These are phyloP conservation scores for Anser cygnoides DNA, from an alignment of 2,113 vertebrate species.

Conservation along the genomic window DNA sequence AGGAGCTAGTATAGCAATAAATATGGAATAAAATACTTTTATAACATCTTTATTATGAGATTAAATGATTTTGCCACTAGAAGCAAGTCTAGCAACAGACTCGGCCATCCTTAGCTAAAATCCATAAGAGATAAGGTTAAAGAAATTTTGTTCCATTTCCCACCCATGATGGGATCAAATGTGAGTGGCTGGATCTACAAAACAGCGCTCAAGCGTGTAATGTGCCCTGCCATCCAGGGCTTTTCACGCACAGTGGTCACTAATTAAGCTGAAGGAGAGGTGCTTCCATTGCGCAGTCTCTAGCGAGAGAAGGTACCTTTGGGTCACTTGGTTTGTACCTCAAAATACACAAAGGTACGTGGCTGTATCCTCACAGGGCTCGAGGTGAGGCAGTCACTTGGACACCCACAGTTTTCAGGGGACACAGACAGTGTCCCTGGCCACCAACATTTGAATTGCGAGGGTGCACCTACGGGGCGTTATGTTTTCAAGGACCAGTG, in stretches of 20 bases:
- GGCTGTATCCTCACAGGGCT: background rate
- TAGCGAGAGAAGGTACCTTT: background rate
- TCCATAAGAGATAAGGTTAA: background rate
- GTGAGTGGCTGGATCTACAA: background rate
- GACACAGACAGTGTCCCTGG: background rate
- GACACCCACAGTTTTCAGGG: fast-evolving
- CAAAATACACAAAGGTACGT: background rate
- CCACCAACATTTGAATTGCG: background rate
- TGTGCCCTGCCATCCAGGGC: too few relatives aligned
- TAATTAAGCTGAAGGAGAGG: background rate
- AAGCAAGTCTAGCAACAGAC: background rate
- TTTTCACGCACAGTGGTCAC: background rate
- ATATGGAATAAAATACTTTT: background rate
- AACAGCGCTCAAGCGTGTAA: fast-evolving
- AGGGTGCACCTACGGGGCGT: background rate
- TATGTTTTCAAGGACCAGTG: constrained; percentile 31
- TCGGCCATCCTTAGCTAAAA: background rate
- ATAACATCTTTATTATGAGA: background rate
- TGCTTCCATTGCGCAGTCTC: background rate
- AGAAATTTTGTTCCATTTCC: background rate
- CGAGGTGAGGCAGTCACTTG: background rate
- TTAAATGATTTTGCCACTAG: background rate
- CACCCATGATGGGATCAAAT: background rate
- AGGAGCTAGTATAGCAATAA: background rate
- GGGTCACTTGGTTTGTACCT: background rate